Conservation (phyloP, 2,113 vertebrate genomes). For the Tylochromis polylepis region DNA sequence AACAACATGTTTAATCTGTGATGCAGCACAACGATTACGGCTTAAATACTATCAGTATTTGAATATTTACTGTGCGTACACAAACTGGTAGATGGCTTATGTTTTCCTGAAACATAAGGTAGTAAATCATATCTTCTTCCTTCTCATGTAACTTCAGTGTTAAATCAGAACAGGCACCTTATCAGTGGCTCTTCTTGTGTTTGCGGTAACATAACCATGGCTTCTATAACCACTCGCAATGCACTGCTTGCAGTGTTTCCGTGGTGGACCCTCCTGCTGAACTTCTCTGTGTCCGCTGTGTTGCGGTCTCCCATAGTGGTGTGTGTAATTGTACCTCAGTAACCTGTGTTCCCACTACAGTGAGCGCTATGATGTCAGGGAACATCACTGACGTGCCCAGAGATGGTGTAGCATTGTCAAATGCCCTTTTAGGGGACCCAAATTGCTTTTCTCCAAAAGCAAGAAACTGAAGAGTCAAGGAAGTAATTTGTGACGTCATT, state of each 20-base stretch:
- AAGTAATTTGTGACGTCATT: constrained; percentile 26
- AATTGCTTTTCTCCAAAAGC: not conserved
- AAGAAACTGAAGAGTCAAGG: constrained; percentile 2
- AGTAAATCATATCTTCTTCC: not conserved
- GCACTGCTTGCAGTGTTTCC: not conserved
- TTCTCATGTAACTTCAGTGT: not conserved
- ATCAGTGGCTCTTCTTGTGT: not conserved
- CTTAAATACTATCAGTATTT: not conserved
- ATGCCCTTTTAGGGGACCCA: not conserved
- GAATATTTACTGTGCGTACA: not conserved
- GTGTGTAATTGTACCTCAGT: constrained; percentile 39
- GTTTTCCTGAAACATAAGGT: not conserved
- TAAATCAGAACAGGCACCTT: not conserved
- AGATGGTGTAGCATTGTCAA: not conserved
- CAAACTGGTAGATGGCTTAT: not conserved
- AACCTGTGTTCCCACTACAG: constrained; percentile 32
- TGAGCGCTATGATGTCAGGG: constrained; percentile 35
- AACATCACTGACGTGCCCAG: not conserved
- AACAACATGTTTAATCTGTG: not conserved
- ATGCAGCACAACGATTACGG: not conserved
- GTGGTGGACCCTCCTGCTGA: not conserved
- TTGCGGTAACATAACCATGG: not conserved
- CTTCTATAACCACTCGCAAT: not conserved
- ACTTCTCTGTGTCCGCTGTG: not conserved
- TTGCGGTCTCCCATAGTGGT: constrained; percentile 2